Evolutionary conservation across 2,113 vertebrate species (phyloP).

Genomic region (Dinomys branickii): DNA sequence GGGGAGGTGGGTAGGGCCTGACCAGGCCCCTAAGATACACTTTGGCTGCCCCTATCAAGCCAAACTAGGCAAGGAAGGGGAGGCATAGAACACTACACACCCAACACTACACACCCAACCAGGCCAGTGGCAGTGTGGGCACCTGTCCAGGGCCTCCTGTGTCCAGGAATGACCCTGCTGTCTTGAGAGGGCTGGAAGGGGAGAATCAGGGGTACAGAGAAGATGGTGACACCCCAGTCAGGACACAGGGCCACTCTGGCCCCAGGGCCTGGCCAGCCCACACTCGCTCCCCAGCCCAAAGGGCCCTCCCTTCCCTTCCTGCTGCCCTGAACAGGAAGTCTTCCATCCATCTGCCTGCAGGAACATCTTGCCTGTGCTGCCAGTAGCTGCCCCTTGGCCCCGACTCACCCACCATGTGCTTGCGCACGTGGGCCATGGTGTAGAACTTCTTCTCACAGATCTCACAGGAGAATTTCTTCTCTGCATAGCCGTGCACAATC

Average conservation of each 20-base stretch:
- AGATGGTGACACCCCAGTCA: background rate
- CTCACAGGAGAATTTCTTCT: slow-evolving; percentile 97
- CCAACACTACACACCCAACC: background rate
- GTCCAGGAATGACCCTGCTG: background rate
- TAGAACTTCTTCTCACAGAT: slow-evolving; percentile 99
- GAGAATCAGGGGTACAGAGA: background rate
- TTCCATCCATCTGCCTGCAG: background rate
- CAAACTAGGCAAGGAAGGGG: background rate
- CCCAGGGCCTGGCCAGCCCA: background rate
- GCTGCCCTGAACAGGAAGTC: background rate
- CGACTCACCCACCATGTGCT: slow-evolving; percentile 98
- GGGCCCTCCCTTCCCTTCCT: background rate
- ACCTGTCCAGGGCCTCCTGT: background rate
- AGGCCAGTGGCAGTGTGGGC: too few species aligned
- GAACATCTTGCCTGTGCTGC: background rate
- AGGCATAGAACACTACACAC: background rate
- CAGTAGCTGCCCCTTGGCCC: background rate
- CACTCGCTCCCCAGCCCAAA: background rate
- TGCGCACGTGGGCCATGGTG: slow-evolving; percentile 98
- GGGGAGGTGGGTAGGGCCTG: background rate
- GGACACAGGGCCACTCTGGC: background rate
- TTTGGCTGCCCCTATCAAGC: background rate
- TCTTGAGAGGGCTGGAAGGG: background rate
- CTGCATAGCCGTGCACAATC: slow-evolving; percentile 94
- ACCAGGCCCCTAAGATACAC: too few species aligned